Evolutionary conservation across 1,140 invertebrate species (phyloP), one percentile per base, ranked within the genome.

Genomic region (Drosophila pandora): DNA sequence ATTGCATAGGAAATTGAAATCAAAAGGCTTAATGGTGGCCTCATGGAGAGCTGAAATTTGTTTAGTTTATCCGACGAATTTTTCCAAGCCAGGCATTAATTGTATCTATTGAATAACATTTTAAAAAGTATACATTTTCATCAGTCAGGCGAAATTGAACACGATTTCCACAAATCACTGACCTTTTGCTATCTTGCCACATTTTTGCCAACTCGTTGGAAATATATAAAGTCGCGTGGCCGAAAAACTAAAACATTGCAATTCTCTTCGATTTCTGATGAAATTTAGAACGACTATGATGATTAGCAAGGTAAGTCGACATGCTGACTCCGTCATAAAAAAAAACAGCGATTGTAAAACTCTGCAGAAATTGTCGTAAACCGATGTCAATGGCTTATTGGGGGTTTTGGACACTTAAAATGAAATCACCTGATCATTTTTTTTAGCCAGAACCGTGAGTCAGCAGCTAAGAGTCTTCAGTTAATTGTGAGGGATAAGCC

Each of bases 381-480:
- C 52, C 59, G 52, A 72, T 68, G 82, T 81, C 82, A 83, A 75
- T 84, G 80, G 70, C 79, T 79, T 79, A 55, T 64, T 53, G 73
- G 63, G 55, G n/a, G 49, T 71, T 73, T 73, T 59, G 61, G 64
- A 62, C 47, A 61, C 34, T 55, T 32, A 21, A 60, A 47, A 25
- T 39, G 49, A 30, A 79, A 87, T 84, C 81, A 79, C 76, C 61
- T 81, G 82, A 87, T 80, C 49, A n/a, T 28, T 28, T 61, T 60
- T 50, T 72, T 57, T 58, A 9, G 37, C 59, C 58, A 61, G 47
- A 47, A 67, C 64, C 37, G 48, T 56, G 68, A 87, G 68, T 78
- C 78, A 75, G 61, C 41, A 6, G 28, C 53, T 32, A 65, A 58
- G 43, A 62, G 52, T 58, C 49, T 39, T 39, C 17, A 45, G 50